phyloP scores from a whole-genome alignment of 2,888 invertebrate species.

The Ormyrus rosae region DNA sequence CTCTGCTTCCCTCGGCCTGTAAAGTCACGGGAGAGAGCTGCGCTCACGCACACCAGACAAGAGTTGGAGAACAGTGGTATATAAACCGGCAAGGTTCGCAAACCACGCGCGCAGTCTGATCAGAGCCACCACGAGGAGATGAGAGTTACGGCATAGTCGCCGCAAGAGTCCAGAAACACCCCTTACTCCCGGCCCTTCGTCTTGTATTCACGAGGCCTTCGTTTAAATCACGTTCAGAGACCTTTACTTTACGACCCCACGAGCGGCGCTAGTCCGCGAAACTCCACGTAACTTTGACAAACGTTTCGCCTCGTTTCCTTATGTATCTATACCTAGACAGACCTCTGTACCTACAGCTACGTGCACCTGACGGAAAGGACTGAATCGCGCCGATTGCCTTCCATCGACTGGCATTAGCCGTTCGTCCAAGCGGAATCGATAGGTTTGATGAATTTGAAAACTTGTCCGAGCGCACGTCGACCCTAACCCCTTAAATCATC shows the following conservation, averaged over 20 bases:
- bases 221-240: constrained; percentile 12
- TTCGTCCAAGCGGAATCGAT: too few species aligned
- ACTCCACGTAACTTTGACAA: constrained; percentile 49
- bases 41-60: too few species aligned
- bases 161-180: constrained; percentile 13
- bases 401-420: too few species aligned
- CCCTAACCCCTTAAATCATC: constrained; percentile 51
- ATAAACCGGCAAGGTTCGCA: neutral
- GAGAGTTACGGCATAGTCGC: neutral
- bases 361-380: too few species aligned
- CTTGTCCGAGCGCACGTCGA: constrained; percentile 13
- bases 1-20: too few species aligned
- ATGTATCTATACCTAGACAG: neutral
- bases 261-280: neutral
- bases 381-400: too few species aligned
- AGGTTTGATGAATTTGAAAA: constrained; percentile 12
- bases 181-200: neutral
- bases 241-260: neutral
- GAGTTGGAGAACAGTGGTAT: too few species aligned
- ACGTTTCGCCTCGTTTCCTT: constrained; percentile 13
- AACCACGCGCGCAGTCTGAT: neutral
- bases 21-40: too few species aligned
- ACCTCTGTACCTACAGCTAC: too few species aligned
- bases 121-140: neutral
- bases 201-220: neutral